These are phyloP conservation scores for Machimus atricapillus DNA, from an alignment of 2,888 invertebrate genomes.

Conservation along the genomic window DNA sequence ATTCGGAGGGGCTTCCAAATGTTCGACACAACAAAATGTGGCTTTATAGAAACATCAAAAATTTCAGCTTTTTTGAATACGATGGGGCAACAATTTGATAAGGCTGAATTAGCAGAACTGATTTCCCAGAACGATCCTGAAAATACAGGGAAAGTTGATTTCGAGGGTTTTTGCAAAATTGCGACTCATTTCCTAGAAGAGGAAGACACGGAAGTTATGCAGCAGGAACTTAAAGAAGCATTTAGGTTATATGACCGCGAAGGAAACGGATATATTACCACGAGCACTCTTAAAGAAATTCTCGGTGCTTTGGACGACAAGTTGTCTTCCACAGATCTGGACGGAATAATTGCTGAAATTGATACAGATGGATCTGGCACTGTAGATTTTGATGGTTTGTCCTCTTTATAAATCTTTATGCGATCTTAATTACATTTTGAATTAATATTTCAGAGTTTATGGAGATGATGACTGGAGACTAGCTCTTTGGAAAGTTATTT, in stretches of 20 bases:
- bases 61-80: slow-evolving; percentile 92
- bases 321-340: slow-evolving; percentile 88
- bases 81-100: slow-evolving; percentile 94
- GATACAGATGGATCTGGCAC: slow-evolving; percentile 98
- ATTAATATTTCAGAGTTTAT: slow-evolving; percentile 77
- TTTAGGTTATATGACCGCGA: slow-evolving; percentile 96
- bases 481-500: slow-evolving; percentile 55
- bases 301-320: slow-evolving; percentile 92
- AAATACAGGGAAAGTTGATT: slow-evolving; percentile 89
- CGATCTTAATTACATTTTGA: background rate
- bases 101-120: slow-evolving; percentile 85
- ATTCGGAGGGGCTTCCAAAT: slow-evolving; percentile 96
- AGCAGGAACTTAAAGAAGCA: slow-evolving; percentile 96
- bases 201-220: slow-evolving; percentile 95
- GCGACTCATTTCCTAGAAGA: slow-evolving; percentile 94
- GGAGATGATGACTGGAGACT: slow-evolving; percentile 95
- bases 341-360: slow-evolving; percentile 97
- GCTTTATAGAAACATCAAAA: slow-evolving; percentile 89
- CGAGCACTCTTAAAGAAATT: slow-evolving; percentile 91
- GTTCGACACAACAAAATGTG: slow-evolving; percentile 93
- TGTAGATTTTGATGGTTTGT: slow-evolving; percentile 96
- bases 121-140: slow-evolving; percentile 93
- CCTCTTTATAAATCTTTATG: background rate
- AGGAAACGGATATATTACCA: slow-evolving; percentile 93
- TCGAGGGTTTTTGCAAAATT: slow-evolving; percentile 92